A percentile compares a stretch with the other conserved stretches of the same genome.
Evolutionary conservation across 2,888 invertebrate genomes (phyloP).

Genomic region (Dinocampus coccinellae): DNA sequence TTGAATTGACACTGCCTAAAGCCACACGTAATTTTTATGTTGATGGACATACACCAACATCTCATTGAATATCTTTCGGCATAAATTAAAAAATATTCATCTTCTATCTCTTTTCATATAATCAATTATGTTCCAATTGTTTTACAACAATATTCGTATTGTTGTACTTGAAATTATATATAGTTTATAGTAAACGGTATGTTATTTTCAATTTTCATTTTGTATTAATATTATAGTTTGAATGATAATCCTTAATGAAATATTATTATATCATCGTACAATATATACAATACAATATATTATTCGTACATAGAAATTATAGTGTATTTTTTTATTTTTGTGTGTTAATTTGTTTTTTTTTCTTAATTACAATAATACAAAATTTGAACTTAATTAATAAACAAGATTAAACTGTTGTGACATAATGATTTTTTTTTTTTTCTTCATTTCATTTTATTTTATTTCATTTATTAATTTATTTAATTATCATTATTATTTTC

Average conservation of each 20-base stretch:
- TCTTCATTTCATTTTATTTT: conserved; percentile 50
- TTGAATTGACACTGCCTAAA: conserved; percentile 84
- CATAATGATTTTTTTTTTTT: conserved; percentile 57
- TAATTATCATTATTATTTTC: conserved; percentile 49
- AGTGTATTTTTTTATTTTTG: conserved; percentile 62
- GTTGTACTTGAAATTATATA: conserved; percentile 22
- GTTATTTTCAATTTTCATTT: background rate
- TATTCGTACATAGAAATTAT: conserved; percentile 62
- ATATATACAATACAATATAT: conserved; percentile 67
- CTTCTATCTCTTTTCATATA: too few species aligned
- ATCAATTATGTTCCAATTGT: background rate
- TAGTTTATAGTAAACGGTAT: background rate
- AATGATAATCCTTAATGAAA: conserved; percentile 8
- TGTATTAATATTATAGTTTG: background rate
- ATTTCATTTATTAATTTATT: conserved; percentile 55
- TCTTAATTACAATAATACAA: conserved; percentile 66
- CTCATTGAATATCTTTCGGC: conserved; percentile 80
- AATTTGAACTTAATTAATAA: conserved; percentile 66
- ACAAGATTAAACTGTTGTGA: too few species aligned
- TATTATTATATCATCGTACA: conserved; percentile 56
- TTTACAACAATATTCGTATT: background rate
- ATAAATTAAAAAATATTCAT: background rate
- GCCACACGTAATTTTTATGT: conserved; percentile 97
- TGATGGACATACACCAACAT: conserved; percentile 95
- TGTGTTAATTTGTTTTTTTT: too few species aligned